phyloP scores from a whole-genome alignment of 1,140 invertebrate species.

The Delia radicum region DNA sequence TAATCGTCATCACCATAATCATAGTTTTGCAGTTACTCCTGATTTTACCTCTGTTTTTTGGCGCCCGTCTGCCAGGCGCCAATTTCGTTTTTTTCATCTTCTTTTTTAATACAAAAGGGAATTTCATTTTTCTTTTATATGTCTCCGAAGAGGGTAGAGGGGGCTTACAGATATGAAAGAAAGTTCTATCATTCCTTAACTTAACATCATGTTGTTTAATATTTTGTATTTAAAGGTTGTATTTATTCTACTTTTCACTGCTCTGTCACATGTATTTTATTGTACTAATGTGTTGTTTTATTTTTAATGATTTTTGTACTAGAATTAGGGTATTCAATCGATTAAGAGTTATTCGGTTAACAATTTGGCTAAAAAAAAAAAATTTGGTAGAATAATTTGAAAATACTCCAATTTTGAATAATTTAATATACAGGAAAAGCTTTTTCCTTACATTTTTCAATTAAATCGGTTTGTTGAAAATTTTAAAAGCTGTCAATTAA shows the following conservation, averaged over 20 bases:
- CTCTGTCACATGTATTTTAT: not conserved
- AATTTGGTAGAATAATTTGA: not conserved
- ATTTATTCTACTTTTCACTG: not conserved
- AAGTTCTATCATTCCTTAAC: not conserved
- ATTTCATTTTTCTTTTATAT: not conserved
- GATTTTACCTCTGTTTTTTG: constrained; percentile 54
- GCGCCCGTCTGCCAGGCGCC: constrained; percentile 52
- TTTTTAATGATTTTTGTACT: not conserved
- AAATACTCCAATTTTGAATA: not conserved
- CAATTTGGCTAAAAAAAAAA: not conserved
- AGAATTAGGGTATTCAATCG: too few relatives aligned
- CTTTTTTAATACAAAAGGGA: not conserved
- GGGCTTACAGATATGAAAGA: not conserved
- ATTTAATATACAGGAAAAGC: too few relatives aligned
- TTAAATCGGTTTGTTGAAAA: too few relatives aligned
- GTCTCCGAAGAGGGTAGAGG: not conserved
- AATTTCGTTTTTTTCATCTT: constrained; percentile 21
- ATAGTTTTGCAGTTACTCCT: constrained; percentile 55
- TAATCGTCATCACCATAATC: constrained; percentile 56
- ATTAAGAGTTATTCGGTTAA: too few relatives aligned
- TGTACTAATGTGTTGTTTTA: not conserved
- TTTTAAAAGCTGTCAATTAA: too few relatives aligned
- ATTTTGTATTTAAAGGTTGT: not conserved
- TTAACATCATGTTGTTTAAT: constrained; percentile 24
- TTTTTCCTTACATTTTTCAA: too few relatives aligned